Base-by-base conservation (phyloP, 2,888 invertebrate species). In the Orthosia incerta region DNA sequence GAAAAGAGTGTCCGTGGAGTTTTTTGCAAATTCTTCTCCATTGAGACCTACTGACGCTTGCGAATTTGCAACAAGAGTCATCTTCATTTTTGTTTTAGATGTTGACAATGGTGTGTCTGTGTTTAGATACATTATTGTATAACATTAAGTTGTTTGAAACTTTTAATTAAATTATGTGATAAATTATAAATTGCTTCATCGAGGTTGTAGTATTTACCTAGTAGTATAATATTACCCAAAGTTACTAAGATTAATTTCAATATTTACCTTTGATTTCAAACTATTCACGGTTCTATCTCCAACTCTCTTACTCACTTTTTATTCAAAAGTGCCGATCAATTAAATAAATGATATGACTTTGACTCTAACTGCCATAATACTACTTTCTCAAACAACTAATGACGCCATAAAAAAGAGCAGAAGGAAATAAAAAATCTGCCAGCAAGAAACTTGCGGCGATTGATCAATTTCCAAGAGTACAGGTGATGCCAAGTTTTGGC, bases 381-480 rank as follows among this genome's bases (percentile, higher is more conserved):
- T 59, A 26, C 45, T 1, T 73, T 15, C n/a, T 26, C 48, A 23
- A 74, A 51, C 9, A 57, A 62, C 55, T 50, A 84, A 76, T 55
- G 55, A 71, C 79, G 56, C 59, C 15, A 51, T 69, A 74, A 79
- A 82, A 75, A 75, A 73, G 50, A 60, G 59, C 56, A 67, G 48
- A 48, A 62, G 7, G 51, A 65, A 64, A 74, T 66, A 60, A 62
- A 69, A 73, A 71, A 70, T 45, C 39, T 61, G 60, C 63, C 56
- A 71, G 74, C 74, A 66, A 75, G 77, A 76, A 90, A 88, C 83
- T 89, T 85, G 77, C 65, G 65, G 76, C 74, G 80, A 89, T 91
- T 89, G 89, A 89, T 91, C 88, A 90, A 86, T 87, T 86, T 83
- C 69, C 65, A 66, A 51, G 67, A 76, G 79, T 78, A 68, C 80